Evolutionary conservation across 2,797 vertebrate genomes (phyloP), one percentile per base, ranked within the genome.

Genomic region (Poeciliopsis infans): DNA sequence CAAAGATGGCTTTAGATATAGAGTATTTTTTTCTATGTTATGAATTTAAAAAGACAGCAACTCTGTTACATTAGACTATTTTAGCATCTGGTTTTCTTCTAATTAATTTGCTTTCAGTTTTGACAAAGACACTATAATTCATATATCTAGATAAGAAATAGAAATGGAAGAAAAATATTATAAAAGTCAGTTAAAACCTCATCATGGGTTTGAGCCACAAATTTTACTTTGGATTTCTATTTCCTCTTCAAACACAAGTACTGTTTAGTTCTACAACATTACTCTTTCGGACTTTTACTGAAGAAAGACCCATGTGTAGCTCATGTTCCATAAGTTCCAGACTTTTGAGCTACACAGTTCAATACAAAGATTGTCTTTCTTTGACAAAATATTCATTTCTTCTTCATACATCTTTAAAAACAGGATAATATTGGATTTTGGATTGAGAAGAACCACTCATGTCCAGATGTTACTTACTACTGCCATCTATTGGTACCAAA

Each of bases 401-500:
- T 41, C 18, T 57, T 7, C 20, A 51, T 51, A 28, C 53, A 28
- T 57, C 53, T 28, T 57, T 28, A 13, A 28, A 57, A 57, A n/a
- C 53, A 12, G 11, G 0, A 41, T 11, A 28, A 13, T 28, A 28
- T 55, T 55, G 39, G 20, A 69, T 69, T 43, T n/a, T 70, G 5
- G 41, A 46, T 18, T 18, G n/a, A 70, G 15, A 70, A 45, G 39
- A 43, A 16, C 25, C 23, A 46, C 41, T 13, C 39, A 70, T 45
- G n/a, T 70, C 68, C 28, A n/a, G 7, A 71, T 25, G 5, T 61
- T 68, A 25, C 33, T 2, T 33, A 55, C 76, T 59, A 66, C 82
- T 79, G 87, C 90, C 88, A 86, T 91, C 89, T 92, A 70, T 69
- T 93, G 92, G 85, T 79, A 15, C 0, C 15, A 82, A 15, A 28